Base-by-base conservation (phyloP, 35 echinoderm and acorn worm species). In the Antedon bifida region DNA sequence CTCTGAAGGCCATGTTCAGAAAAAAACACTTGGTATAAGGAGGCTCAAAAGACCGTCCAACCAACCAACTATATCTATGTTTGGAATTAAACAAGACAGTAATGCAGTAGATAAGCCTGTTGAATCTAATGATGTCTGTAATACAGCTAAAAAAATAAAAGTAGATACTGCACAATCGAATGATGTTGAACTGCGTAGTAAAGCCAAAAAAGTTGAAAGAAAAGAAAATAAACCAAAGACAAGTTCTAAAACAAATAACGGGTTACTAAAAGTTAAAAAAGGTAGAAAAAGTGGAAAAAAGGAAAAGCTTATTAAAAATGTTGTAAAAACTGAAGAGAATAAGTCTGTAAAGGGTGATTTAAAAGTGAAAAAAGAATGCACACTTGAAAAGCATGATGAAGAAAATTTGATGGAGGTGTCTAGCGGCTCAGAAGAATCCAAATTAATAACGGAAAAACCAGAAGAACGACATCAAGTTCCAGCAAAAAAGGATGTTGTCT, bases 21-120 rank as follows among this genome's bases (percentile, higher is more conserved):
- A 91, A 76, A 91, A 91, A 75, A 73, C 89, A 28, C 86, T 96
- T 46, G 92, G 92, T 21, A 88, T 88, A 32, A 75, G 81, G 8
- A 78, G 84, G 30, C 33, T 94, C 14, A 64, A 64, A 64, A 64
- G 51, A 64, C 31, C 85, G 30, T 30, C 83, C 51, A 87, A 84
- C 32, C 92, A 96, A 77, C 75, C 83, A 23, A 89, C 88, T 36
- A 84, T 88, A 64, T 64, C 51, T 64, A 64, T 64, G 51, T 64
- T 64, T 64, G 51, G 51, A 11, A 21, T 64, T 64, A 1, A 19
- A 64, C 38, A 42, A 7, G 38, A 42, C 14, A 2, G 51, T 23
- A 64, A 64, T 64, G 51, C 19, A 16, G 51, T 21, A 2, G 26
- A 64, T 2, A 64, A 64, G 23, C 9, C 26, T 64, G 51, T 64